These are phyloP conservation scores for Columba guinea DNA, from an alignment of 2,797 vertebrate species.

Conservation along the genomic window DNA sequence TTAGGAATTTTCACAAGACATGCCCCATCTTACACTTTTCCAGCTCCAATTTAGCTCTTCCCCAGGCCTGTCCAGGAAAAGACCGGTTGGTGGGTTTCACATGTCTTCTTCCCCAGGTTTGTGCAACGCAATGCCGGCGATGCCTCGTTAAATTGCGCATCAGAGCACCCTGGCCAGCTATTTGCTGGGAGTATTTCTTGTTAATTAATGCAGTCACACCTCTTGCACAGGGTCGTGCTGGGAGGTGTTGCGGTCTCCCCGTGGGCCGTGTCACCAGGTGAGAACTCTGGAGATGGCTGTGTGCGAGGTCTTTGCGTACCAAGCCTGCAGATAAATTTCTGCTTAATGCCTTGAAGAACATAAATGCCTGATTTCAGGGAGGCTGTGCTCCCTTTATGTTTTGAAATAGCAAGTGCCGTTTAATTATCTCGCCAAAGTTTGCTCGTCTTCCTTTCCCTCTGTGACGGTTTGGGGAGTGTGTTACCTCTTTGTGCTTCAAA, in stretches of 20 bases:
- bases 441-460: not conserved
- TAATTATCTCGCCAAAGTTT: too few species aligned
- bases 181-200: not conserved
- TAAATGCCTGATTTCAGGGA: not conserved
- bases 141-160: not conserved
- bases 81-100: accelerated
- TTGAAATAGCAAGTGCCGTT: too few species aligned
- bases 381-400: not conserved
- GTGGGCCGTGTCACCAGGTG: not conserved
- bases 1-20: accelerated
- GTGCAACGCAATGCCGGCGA: not conserved
- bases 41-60: too few species aligned
- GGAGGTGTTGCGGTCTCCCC: not conserved
- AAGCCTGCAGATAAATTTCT: not conserved
- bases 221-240: accelerated
- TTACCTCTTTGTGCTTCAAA: not conserved
- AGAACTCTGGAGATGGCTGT: not conserved
- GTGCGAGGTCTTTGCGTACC: not conserved
- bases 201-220: not conserved
- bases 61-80: not conserved
- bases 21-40: not conserved
- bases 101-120: not conserved
- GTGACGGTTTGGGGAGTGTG: not conserved
- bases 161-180: not conserved
- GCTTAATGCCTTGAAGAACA: not conserved